Percentiles rank a stretch among this genome's conserved stretches.
phyloP scores from a whole-genome alignment of 2,797 vertebrate genomes.

The Tarsius wallacei region DNA sequence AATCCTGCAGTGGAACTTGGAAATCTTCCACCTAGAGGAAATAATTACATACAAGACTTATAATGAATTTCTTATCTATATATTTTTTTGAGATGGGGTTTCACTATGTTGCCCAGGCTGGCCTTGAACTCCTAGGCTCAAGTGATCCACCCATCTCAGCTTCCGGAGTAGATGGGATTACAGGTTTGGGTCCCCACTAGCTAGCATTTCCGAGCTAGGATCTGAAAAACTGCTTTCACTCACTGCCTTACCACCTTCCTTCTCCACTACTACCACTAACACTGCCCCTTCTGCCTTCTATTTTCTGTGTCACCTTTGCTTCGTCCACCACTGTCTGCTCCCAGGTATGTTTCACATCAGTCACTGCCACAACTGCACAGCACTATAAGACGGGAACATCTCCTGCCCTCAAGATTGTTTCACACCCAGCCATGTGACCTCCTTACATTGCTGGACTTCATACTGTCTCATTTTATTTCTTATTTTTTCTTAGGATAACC shows the following conservation, averaged over 20 bases:
- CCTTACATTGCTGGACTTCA: background rate
- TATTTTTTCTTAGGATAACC: background rate
- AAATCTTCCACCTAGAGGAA: background rate
- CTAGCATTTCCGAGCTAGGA: background rate
- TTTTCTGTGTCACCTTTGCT: background rate
- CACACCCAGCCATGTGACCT: background rate
- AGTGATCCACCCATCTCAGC: background rate
- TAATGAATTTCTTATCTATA: background rate
- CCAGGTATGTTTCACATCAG: background rate
- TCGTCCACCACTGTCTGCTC: background rate
- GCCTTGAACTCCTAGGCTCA: background rate
- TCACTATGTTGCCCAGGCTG: background rate
- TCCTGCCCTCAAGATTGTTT: background rate
- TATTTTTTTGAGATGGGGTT: background rate
- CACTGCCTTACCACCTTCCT: background rate
- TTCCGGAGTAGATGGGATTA: background rate
- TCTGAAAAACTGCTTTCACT: background rate
- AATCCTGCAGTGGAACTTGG: background rate
- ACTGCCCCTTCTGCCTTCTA: background rate
- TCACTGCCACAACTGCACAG: background rate
- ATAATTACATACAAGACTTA: background rate
- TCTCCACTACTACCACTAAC: background rate
- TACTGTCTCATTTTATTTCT: background rate
- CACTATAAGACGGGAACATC: background rate
- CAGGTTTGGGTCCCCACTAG: background rate